phyloP scores from a whole-genome alignment of 2,113 vertebrate genomes.

The Nothoprocta perdicaria region DNA sequence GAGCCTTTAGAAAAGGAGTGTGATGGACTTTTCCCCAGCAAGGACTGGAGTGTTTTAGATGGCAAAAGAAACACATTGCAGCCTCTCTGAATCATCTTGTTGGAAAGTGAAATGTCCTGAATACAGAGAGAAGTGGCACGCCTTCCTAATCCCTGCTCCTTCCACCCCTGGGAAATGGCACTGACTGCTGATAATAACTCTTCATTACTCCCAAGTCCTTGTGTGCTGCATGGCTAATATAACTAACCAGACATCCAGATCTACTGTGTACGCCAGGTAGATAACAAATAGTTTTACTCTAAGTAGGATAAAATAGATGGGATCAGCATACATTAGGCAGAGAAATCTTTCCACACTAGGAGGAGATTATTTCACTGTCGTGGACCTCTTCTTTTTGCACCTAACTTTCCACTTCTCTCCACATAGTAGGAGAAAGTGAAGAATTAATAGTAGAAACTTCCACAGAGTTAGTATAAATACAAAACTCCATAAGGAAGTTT shows the following conservation, averaged over 20 bases:
- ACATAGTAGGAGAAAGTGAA: not conserved
- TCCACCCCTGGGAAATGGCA: fast-evolving
- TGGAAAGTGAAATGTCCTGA: not conserved
- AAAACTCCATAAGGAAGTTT: not conserved
- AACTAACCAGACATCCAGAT: not conserved
- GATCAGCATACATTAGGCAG: not conserved
- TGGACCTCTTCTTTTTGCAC: not conserved
- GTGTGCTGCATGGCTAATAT: not conserved
- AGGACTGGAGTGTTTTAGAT: not conserved
- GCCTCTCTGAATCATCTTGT: not conserved
- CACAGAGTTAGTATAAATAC: not conserved
- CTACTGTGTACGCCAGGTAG: not conserved
- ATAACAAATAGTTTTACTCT: not conserved
- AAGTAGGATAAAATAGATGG: not conserved
- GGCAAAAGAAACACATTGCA: not conserved
- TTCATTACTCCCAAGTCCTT: not conserved
- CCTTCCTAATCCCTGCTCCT: not conserved
- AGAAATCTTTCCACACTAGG: not conserved
- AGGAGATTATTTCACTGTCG: not conserved
- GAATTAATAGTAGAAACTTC: not conserved
- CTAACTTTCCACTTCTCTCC: not conserved
- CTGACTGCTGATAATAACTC: not conserved
- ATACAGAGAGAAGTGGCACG: not conserved
- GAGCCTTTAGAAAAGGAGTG: not conserved
- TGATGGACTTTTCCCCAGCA: fast-evolving